Conservation (phyloP, 1,140 invertebrate species). For the Ceratina japonica region DNA sequence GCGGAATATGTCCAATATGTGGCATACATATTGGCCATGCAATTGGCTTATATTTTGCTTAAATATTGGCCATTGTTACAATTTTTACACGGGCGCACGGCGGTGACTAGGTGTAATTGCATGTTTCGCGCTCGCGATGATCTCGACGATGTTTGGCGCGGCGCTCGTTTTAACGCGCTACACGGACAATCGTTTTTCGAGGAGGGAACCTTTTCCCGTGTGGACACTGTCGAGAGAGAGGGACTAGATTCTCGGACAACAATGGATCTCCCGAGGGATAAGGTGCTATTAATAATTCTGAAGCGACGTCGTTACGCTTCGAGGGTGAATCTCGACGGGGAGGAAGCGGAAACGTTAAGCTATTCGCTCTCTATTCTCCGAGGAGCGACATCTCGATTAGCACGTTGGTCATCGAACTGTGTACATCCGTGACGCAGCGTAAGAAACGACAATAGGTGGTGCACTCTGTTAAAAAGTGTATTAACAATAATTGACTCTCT, state of each 20-base stretch:
- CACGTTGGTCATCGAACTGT: slow-evolving; percentile 48
- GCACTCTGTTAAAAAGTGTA: no score
- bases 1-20: no score
- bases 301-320: slow-evolving; percentile 58
- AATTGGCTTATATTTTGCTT: no score
- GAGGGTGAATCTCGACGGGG: slow-evolving; percentile 4
- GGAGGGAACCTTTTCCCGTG: no score
- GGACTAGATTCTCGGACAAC: slow-evolving; percentile 41
- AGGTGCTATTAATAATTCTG: slow-evolving; percentile 64
- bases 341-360: slow-evolving; percentile 51
- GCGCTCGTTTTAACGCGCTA: not conserved
- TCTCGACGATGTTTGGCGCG: not conserved
- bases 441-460: no score
- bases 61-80: no score
- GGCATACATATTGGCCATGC: no score
- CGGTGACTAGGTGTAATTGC: no score
- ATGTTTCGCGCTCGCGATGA: slow-evolving; percentile 8
- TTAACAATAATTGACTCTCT: no score
- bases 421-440: slow-evolving; percentile 41
- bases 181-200: slow-evolving; percentile 20
- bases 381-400: slow-evolving; percentile 64
- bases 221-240: slow-evolving; percentile 36
- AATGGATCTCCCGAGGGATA: slow-evolving; percentile 49
- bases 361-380: slow-evolving; percentile 60
- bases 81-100: no score